These are phyloP conservation scores for Nomada flava DNA, from an alignment of 2,888 invertebrate species.

Conservation along the genomic window DNA sequence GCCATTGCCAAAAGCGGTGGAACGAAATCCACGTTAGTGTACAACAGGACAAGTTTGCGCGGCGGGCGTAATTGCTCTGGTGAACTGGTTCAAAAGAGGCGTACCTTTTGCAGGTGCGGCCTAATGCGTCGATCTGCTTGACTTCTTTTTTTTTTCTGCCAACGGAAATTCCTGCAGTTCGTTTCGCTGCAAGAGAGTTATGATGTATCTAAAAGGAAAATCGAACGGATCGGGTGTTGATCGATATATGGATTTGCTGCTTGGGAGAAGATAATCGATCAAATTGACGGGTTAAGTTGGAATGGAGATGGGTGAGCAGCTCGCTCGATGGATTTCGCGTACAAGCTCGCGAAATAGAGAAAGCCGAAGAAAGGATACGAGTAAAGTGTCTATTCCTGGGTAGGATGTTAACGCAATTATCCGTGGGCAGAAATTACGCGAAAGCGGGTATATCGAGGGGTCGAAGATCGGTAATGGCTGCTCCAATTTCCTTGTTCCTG, in stretches of 20 bases:
- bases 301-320: background rate
- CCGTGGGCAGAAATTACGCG: background rate
- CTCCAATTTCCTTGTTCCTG: background rate
- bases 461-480: background rate
- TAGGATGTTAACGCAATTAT: constrained; percentile 19
- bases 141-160: constrained; percentile 20
- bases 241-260: background rate
- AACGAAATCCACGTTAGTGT: constrained; percentile 58
- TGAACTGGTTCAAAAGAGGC: constrained; percentile 65
- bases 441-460: constrained; percentile 14
- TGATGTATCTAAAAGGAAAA: background rate
- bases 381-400: constrained; percentile 8
- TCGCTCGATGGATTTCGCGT: background rate
- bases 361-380: constrained; percentile 16
- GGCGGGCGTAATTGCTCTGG: constrained; percentile 55
- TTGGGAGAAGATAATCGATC: background rate
- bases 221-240: background rate
- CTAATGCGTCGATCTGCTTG: background rate
- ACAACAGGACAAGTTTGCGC: constrained; percentile 36
- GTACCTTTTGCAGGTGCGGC: constrained; percentile 59
- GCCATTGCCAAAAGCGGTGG: constrained; percentile 71
- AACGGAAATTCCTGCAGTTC: constrained; percentile 6
- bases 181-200: background rate
- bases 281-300: background rate
- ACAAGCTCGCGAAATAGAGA: constrained; percentile 3